Evolutionary conservation across 1,140 invertebrate genomes (phyloP).

Genomic region (Diorhabda elongata): DNA sequence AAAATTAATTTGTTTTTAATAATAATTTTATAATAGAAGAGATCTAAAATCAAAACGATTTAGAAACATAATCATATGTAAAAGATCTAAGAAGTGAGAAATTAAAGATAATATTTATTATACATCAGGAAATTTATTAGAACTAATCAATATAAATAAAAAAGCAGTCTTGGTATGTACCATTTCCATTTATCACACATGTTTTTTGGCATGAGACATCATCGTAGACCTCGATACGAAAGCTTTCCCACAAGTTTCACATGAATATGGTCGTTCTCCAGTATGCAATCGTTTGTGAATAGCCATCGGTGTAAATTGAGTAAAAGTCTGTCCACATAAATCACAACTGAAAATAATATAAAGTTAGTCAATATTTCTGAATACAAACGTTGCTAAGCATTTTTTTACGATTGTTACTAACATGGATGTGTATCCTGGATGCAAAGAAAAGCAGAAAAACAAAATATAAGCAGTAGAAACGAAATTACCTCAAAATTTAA

Average conservation of each 20-base stretch:
- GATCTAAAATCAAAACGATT: too few species aligned
- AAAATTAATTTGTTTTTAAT: background rate
- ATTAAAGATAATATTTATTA: too few species aligned
- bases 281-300: constrained; percentile 67
- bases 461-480: too few species aligned
- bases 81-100: too few species aligned
- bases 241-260: constrained; percentile 63
- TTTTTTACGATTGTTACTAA: too few species aligned
- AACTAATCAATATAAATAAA: background rate
- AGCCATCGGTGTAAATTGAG: constrained; percentile 61
- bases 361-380: background rate
- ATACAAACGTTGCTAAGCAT: too few species aligned
- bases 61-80: too few species aligned
- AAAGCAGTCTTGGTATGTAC: background rate
- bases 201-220: constrained; percentile 59
- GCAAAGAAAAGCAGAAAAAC: too few species aligned
- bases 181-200: constrained; percentile 32
- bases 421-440: too few species aligned
- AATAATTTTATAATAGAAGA: background rate
- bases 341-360: constrained; percentile 49
- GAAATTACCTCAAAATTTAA: too few species aligned
- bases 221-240: constrained; percentile 59
- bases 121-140: too few species aligned
- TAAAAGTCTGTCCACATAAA: constrained; percentile 61
- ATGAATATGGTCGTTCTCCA: constrained; percentile 75